phyloP scores from a whole-genome alignment of 2,797 vertebrate genomes.

The Picus viridis region DNA sequence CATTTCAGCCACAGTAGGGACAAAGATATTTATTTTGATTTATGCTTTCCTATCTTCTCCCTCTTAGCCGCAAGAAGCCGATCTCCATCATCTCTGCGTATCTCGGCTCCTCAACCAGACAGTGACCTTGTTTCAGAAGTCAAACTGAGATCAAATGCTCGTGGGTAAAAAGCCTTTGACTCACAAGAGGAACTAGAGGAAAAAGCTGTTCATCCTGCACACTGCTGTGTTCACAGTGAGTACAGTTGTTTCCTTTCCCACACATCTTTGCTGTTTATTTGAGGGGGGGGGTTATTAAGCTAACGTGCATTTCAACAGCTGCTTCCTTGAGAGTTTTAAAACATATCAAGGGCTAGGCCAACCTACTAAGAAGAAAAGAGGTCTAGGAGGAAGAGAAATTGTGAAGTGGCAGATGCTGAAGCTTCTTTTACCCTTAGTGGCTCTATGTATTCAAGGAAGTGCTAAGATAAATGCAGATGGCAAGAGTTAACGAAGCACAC shows the following conservation, averaged over 20 bases:
- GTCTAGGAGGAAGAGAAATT: neutral
- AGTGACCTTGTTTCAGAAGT: conserved; percentile 60
- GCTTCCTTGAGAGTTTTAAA: conserved; percentile 51
- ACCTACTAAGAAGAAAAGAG: neutral
- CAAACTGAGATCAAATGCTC: conserved; percentile 68
- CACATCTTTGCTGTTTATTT: conserved; percentile 53
- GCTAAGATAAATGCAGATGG: neutral
- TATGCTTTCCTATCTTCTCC: conserved; percentile 52
- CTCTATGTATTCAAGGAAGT: neutral
- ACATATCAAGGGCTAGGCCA: neutral
- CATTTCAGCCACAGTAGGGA: conserved; percentile 5
- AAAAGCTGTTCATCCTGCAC: conserved; percentile 43
- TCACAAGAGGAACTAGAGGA: conserved; percentile 24
- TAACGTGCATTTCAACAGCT: conserved; percentile 43
- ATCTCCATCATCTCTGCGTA: neutral
- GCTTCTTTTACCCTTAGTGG: neutral
- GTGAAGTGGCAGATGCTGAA: neutral
- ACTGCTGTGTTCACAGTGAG: conserved; percentile 35
- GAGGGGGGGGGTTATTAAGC: neutral
- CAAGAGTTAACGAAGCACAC: neutral
- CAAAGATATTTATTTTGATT: conserved; percentile 60
- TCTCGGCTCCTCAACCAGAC: conserved; percentile 12
- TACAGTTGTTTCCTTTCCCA: conserved; percentile 57
- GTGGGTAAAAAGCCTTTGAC: conserved; percentile 27
- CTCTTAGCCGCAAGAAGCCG: conserved; percentile 5